Evolutionary conservation across 2,113 vertebrate genomes (phyloP).

Genomic region (Ellobius talpinus): DNA sequence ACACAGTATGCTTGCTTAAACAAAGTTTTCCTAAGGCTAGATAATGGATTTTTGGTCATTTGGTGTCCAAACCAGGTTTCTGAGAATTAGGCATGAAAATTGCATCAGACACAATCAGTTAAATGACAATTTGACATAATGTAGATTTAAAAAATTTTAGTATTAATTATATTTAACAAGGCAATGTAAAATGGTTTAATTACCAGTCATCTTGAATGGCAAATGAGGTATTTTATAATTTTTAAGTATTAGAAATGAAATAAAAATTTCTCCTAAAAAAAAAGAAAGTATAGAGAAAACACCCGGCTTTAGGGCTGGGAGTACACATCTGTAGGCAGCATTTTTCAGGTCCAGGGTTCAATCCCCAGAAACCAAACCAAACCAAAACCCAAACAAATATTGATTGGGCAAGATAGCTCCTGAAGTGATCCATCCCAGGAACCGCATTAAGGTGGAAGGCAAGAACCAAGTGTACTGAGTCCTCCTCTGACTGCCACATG

Average conservation of each 20-base stretch:
- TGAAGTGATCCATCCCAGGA: neutral
- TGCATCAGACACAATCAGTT: neutral
- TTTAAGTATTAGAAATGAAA: constrained; percentile 20
- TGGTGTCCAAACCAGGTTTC: constrained; percentile 15
- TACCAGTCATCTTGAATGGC: neutral
- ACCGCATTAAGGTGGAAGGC: neutral
- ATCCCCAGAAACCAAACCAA: neutral
- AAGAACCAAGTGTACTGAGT: neutral
- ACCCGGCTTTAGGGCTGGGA: too few relatives aligned
- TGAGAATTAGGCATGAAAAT: constrained; percentile 48
- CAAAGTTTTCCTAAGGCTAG: neutral
- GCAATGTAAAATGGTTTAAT: neutral
- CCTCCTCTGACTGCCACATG: neutral
- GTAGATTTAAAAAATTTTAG: constrained; percentile 13
- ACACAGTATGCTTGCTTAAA: neutral
- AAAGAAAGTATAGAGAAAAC: neutral
- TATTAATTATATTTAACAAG: constrained; percentile 24
- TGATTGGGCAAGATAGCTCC: neutral
- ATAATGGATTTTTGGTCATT: constrained; percentile 1
- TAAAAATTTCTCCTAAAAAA: neutral
- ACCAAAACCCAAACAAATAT: neutral
- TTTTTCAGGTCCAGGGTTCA: neutral
- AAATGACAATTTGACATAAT: constrained; percentile 38
- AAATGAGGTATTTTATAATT: constrained; percentile 1
- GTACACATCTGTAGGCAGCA: neutral